Evolutionary conservation across 1,140 invertebrate species (phyloP), one percentile per base, ranked within the genome.

Genomic region (Platyscapa corneri): DNA sequence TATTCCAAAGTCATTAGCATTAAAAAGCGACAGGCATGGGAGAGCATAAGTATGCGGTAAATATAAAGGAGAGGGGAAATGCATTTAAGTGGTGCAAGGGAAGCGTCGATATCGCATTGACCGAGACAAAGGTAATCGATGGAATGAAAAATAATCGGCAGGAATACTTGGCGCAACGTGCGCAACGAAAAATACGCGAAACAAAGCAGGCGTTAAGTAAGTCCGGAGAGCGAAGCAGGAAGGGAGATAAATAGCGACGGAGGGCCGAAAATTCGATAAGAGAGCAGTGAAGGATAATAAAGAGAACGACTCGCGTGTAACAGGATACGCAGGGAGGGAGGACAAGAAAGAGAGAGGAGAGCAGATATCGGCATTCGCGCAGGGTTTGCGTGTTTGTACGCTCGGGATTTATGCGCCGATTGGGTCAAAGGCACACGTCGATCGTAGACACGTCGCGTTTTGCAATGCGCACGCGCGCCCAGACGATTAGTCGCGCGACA

Each of bases 401-500:
- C n/a, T 0, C 8, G 46, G 42, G 67, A 82, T 82, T 82, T 82
- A 70, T 70, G 65, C 18, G 0, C 12, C 79, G 64, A 67, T 49
- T 34, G 39, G 16, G 39, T 34, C 27, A 84, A n/a, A 80, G 49
- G 53, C 77, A 42, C 34, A 65, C 37, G 34, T 79, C 46, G 46
- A 78, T 78, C 49, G 76, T 27, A 49, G 30, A 32, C 75, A 79
- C 64, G 64, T 53, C 37, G 34, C 27, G 56, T 84, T 84, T 84
- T 84, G 76, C 83, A 84, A 84, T 39, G 46, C 39, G 42, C 30
- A 2, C 82, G 37, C 18, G 32, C 23, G 76, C 30, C 2, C 27
- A 34, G 2, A 16, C 74, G 83, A 79, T 84, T 84, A 79, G 76
- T 42, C 65, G 16, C n/a, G n/a, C n/a, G 83, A 74, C 83, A 80